Evolutionary conservation across 2,797 vertebrate species (phyloP).

Genomic region (Euthynnus affinis): DNA sequence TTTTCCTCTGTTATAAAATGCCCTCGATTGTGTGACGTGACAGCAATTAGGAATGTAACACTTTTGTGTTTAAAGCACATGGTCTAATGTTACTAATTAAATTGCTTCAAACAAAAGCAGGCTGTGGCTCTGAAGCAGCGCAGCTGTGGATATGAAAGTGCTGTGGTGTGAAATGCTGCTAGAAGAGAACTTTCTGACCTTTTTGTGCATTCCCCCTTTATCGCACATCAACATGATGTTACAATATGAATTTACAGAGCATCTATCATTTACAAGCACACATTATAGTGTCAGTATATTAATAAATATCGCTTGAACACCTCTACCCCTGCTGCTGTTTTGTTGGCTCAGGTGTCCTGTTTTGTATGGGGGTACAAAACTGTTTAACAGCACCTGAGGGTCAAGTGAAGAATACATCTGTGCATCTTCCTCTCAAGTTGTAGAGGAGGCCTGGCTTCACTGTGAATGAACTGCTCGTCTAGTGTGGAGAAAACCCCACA

Average conservation of each 20-base stretch:
- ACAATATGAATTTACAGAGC: background rate
- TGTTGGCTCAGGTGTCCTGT: background rate
- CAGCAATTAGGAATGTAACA: background rate
- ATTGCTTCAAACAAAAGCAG: conserved; percentile 17
- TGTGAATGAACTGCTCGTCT: conserved; percentile 41
- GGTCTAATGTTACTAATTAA: conserved; percentile 16
- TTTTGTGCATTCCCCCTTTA: background rate
- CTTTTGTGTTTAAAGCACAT: conserved; percentile 12
- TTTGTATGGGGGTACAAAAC: background rate
- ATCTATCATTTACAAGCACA: background rate
- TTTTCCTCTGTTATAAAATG: conserved; percentile 3
- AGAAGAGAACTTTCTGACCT: background rate
- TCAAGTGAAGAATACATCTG: conserved; percentile 22
- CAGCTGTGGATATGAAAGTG: background rate
- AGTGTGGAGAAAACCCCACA: background rate
- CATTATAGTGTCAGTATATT: too few species aligned
- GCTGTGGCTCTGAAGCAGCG: background rate
- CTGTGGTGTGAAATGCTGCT: background rate
- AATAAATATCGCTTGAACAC: background rate
- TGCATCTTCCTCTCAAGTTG: conserved; percentile 59
- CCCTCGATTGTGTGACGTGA: background rate
- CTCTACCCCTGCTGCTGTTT: background rate
- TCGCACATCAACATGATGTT: background rate
- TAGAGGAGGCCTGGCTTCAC: conserved; percentile 52
- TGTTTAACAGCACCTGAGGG: conserved; percentile 3